Base-by-base conservation (phyloP, 92 coral and sea anemone genomes). In the Hydrozoanthus gracilis region DNA sequence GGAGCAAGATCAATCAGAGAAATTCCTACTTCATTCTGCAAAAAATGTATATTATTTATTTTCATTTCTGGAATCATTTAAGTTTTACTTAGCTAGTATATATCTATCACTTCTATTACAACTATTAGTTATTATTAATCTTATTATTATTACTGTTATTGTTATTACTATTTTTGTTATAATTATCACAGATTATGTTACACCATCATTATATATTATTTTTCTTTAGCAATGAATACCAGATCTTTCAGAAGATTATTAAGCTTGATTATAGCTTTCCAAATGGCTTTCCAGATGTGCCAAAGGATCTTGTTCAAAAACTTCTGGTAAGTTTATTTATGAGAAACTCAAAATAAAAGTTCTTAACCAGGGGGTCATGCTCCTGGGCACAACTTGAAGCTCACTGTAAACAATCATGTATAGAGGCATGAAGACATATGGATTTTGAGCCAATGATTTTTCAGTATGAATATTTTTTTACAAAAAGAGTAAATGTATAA, bases 241-340 rank as follows among this genome's bases (percentile, higher is more conserved):
- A 97, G 87, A 93, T 97, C 61, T 97, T 97, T 82, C 98, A 95
- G 83, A 95, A 90, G 93, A 97, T 97, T 51, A 95, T 93, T 64
- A 94, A 94, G 66, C 83, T 91, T 47, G 99, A 97, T 44, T 97
- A 92, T 79, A 92, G 92, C 39, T 97, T 97, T 78, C 99, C 99
- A 5, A 90, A 89, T 88, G 99, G 99, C 51, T 97, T 97, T 58
- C 95, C 95, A 27, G 94, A 89, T 6, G 91, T 88, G 18, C 98
- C 99, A 2, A 97, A 93, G 86, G 95, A 89, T 79, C 94, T 97
- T 16, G 98, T 97, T 39, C 91, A 95, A 68, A 87, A 92, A 64
- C 89, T 97, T 27, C 79, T 97, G 93, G 99, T 97, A 60, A 87
- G 96, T 80, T 65, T 5, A 64, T 9, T 10, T 47, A 20, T 48